Base-by-base conservation (phyloP, 2,113 vertebrate genomes). In the Syngnathus scovelli region DNA sequence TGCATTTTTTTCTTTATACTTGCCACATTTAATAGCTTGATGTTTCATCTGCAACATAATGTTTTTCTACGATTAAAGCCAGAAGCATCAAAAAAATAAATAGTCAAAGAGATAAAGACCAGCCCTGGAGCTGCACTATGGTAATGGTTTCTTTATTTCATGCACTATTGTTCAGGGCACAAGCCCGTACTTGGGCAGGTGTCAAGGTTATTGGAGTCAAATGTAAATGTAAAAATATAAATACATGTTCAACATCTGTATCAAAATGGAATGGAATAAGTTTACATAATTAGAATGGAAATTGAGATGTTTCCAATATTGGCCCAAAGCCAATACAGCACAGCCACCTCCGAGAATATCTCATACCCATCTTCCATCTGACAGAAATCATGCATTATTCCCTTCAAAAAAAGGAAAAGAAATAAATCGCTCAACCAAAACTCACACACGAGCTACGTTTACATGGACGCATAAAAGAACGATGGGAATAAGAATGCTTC, bases 61-160 rank as follows among this genome's bases (percentile, higher is more conserved):
- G 74, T 87, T 81, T 68, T 84, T 86, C 75, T 83, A 78, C 80
- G 76, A 73, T 82, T 79, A 52, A 44, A 54, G 75, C 75, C 79
- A 58, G 67, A 81, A 84, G 80, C 74, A 27, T 69, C 66, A 71
- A 72, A 85, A 85, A 86, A 71, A 72, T 84, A 85, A 86, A 83
- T 74, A 80, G 7, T 52, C 49, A 52, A 39, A 69, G 39, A 78
- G 85, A 87, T 85, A 83, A 83, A 78, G 75, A 87, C 72, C 73
- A 76, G 60, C 76, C 80, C 80, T 59, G 72, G 67, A 88, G 85
- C 79, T 61, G 80, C 60, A 63, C 71, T n/a, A 68, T 39, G 27
- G 52, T 82, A 85, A 85, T 74, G 55, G 86, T 85, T 79, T 83
- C 73, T 86, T 81, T 82, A 86, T 84, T 88, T 80, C 43, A 48